Evolutionary conservation across 2,888 invertebrate species (phyloP).

Genomic region (Clusia tigrina): DNA sequence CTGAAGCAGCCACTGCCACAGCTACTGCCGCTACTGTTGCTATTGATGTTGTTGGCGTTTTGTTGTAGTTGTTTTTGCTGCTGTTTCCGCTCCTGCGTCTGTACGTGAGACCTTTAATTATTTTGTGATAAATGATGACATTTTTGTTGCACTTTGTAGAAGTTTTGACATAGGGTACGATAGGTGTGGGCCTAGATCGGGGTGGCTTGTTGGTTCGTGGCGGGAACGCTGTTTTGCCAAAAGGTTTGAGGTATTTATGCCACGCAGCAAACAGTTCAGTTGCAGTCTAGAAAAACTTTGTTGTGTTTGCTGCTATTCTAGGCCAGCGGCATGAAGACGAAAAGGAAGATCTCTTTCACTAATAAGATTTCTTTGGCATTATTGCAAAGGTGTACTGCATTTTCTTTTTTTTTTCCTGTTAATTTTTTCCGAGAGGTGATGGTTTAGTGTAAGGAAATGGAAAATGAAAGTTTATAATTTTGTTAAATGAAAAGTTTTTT

Average conservation of each 20-base stretch:
- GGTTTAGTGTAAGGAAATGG: slow-evolving; percentile 33
- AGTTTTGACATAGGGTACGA: background rate
- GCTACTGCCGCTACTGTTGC: background rate
- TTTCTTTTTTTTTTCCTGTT: background rate
- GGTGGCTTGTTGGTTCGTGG: too few relatives aligned
- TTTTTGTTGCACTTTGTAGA: slow-evolving; percentile 44
- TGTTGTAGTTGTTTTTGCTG: slow-evolving; percentile 16
- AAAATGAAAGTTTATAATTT: slow-evolving; percentile 42
- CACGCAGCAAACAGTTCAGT: slow-evolving; percentile 1
- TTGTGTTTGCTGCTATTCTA: background rate
- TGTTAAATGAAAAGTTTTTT: slow-evolving; percentile 38
- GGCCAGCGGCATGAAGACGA: too few relatives aligned
- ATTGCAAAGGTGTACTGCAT: background rate
- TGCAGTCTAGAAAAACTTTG: background rate
- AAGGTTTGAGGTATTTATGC: too few relatives aligned
- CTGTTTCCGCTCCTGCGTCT: slow-evolving; percentile 10
- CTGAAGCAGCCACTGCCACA: background rate
- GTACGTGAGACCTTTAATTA: slow-evolving; percentile 55
- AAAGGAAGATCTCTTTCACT: too few relatives aligned
- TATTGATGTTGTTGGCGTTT: too few relatives aligned
- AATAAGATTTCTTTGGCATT: background rate
- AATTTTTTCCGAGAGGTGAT: too few relatives aligned
- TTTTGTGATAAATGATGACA: slow-evolving; percentile 63
- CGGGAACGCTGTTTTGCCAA: too few relatives aligned
- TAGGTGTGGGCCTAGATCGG: background rate